Evolutionary conservation across 2,797 vertebrate species (phyloP).

Genomic region (Centropyge bicolor): DNA sequence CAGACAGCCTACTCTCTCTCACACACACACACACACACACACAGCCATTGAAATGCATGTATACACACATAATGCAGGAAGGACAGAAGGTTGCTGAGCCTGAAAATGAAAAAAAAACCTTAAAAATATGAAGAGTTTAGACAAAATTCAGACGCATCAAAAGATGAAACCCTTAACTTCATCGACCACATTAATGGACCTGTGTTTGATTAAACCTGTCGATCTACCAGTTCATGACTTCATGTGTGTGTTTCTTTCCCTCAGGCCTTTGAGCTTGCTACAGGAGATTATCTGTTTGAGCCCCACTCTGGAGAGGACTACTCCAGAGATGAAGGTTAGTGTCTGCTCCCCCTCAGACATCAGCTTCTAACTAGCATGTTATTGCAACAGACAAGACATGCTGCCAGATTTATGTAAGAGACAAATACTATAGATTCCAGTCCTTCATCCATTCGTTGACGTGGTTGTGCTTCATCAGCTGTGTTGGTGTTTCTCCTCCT

Average conservation of each 20-base stretch:
- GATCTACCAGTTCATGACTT: background rate
- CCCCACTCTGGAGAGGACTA: constrained; percentile 99
- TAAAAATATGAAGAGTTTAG: background rate
- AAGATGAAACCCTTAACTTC: background rate
- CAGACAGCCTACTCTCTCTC: no score
- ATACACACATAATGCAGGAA: no score
- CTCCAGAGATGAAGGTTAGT: constrained; percentile 94
- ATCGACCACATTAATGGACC: background rate
- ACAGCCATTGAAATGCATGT: no score
- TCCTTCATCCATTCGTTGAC: background rate
- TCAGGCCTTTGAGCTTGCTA: constrained; percentile 96
- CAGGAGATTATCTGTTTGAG: constrained; percentile 98
- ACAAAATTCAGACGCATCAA: background rate
- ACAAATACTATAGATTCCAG: background rate
- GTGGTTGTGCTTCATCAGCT: background rate
- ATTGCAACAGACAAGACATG: accelerated
- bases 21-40: no score
- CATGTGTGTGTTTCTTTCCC: constrained; percentile 5
- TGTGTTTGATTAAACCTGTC: background rate
- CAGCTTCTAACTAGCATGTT: background rate
- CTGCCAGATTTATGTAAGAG: background rate
- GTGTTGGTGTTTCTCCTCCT: constrained; percentile 21
- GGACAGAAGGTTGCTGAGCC: constrained; percentile 1
- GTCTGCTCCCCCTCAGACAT: background rate
- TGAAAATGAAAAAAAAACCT: background rate